A percentile compares a stretch with the other conserved stretches of the same genome.
Conservation (phyloP, 1,140 invertebrate species). For the Saccostrea glomerata region DNA sequence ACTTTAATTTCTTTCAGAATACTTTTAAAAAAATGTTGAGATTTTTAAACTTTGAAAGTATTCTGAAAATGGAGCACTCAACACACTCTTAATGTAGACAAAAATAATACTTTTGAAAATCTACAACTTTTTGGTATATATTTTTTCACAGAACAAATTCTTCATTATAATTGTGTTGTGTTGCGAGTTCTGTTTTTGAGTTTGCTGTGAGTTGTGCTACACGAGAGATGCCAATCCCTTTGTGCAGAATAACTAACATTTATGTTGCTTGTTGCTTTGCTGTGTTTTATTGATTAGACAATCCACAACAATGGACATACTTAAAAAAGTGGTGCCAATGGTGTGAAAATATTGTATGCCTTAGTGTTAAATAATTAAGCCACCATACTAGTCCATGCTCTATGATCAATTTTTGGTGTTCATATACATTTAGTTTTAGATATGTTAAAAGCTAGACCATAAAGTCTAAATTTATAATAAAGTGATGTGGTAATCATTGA, state of each 20-base stretch:
- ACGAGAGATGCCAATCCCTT: neutral
- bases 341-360: neutral
- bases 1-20: neutral
- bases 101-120: neutral
- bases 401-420: no score
- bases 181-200: neutral
- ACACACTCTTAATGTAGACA: neutral
- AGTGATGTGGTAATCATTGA: no score
- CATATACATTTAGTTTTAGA: no score
- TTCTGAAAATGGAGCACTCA: constrained; percentile 3
- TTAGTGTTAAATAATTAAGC: no score
- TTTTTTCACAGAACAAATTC: neutral
- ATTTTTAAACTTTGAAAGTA: neutral
- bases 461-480: no score
- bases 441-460: no score
- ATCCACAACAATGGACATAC: neutral
- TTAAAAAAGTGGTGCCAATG: neutral
- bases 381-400: no score
- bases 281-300: neutral
- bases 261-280: constrained; percentile 1
- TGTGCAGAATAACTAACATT: neutral
- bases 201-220: constrained; percentile 15
- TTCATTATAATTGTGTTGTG: constrained; percentile 25
- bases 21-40: neutral
- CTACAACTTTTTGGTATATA: neutral